phyloP scores from a whole-genome alignment of 1,140 invertebrate genomes.

The Probaryconus sp. region DNA sequence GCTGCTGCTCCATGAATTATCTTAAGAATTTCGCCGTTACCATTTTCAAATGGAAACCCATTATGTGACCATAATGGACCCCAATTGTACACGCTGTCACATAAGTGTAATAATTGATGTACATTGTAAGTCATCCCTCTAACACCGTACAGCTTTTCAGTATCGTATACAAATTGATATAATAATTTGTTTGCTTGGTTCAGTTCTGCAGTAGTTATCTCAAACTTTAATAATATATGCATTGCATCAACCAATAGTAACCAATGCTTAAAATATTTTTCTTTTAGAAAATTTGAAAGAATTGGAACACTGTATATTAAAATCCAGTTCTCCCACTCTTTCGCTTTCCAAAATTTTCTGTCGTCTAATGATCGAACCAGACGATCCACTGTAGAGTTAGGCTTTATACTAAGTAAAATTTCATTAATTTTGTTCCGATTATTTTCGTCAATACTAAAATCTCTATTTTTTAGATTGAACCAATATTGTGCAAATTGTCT shows the following conservation, averaged over 20 bases:
- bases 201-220: constrained; percentile 26
- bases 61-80: constrained; percentile 34
- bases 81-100: constrained; percentile 34
- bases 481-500: constrained; percentile 39
- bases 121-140: constrained; percentile 44
- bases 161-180: constrained; percentile 23
- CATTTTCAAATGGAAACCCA: constrained; percentile 42
- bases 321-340: constrained; percentile 43
- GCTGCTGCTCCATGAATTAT: constrained; percentile 32
- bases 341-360: constrained; percentile 44
- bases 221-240: constrained; percentile 30
- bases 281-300: constrained; percentile 8
- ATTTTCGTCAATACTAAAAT: constrained; percentile 3
- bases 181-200: constrained; percentile 31
- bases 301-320: constrained; percentile 37
- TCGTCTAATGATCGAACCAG: constrained; percentile 22
- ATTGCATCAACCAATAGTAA: constrained; percentile 16
- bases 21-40: constrained; percentile 32
- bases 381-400: constrained; percentile 23
- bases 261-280: constrained; percentile 27
- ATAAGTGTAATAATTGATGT: constrained; percentile 37
- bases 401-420: constrained; percentile 13
- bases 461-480: constrained; percentile 9
- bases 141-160: constrained; percentile 16
- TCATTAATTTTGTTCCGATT: constrained; percentile 2